Evolutionary conservation across 2,888 invertebrate species (phyloP).

Genomic region (Cryptocephalus primarius): DNA sequence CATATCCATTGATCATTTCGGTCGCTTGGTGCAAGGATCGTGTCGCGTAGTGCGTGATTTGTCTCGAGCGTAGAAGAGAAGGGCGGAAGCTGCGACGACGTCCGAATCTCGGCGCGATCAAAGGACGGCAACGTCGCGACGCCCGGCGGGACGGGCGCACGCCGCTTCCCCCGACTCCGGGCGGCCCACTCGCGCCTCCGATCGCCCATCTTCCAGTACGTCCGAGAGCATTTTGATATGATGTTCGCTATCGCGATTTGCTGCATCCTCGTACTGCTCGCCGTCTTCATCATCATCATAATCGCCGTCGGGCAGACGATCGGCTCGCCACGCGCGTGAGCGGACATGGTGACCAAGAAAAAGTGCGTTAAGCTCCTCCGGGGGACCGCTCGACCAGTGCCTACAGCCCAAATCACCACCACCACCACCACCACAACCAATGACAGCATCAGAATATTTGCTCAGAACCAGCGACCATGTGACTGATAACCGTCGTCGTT

Average conservation of each 20-base stretch:
- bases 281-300: conserved; percentile 73
- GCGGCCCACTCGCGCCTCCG: conserved; percentile 8
- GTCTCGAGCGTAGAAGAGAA: no score
- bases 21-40: no score
- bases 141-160: conserved; percentile 9
- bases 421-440: background rate
- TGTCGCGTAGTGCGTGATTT: no score
- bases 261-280: conserved; percentile 68
- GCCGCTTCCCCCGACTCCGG: conserved; percentile 8
- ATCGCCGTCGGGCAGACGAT: conserved; percentile 72
- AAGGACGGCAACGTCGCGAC: conserved; percentile 6
- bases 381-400: background rate
- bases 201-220: conserved; percentile 5
- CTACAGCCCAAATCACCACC: conserved; percentile 1
- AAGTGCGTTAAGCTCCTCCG: background rate
- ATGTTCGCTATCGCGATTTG: conserved; percentile 80
- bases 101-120: no score
- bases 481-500: conserved; percentile 2
- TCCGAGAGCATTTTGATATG: conserved; percentile 12
- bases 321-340: conserved; percentile 33
- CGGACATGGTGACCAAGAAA: background rate
- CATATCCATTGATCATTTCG: no score
- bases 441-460: conserved; percentile 2
- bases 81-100: no score
- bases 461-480: conserved; percentile 9